These are phyloP conservation scores for Protosalanx chinensis DNA, from an alignment of 2,797 vertebrate genomes.

Conservation along the genomic window DNA sequence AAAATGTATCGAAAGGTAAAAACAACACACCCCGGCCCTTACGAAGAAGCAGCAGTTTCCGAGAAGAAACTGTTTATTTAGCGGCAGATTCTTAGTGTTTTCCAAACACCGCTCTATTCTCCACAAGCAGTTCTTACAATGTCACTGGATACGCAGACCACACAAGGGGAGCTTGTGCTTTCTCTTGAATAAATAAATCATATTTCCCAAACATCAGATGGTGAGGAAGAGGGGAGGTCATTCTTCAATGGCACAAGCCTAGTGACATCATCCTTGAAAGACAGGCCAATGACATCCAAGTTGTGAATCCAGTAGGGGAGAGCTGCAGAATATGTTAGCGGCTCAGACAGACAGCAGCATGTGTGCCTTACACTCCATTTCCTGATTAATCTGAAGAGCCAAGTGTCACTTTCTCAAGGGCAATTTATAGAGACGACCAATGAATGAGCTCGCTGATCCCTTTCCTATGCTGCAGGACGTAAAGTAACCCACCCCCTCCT, in stretches of 20 bases:
- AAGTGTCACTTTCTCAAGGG: neutral
- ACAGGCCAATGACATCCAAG: neutral
- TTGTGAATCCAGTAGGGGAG: neutral
- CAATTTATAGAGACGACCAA: neutral
- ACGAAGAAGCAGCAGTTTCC: neutral
- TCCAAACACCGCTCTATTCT: too few species aligned
- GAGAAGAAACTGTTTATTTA: too few species aligned
- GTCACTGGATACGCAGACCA: too few species aligned
- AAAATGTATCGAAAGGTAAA: too few species aligned
- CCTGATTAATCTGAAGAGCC: neutral
- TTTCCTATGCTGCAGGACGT: neutral
- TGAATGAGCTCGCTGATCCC: neutral
- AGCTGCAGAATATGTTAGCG: neutral
- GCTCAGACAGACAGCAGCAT: neutral
- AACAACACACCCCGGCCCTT: neutral
- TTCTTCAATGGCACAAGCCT: slow-evolving; percentile 5
- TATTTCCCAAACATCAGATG: neutral
- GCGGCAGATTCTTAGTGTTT: too few species aligned
- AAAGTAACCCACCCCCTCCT: neutral
- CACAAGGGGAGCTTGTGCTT: too few species aligned
- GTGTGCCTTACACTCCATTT: neutral
- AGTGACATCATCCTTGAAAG: slow-evolving; percentile 8
- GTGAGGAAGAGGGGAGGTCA: neutral
- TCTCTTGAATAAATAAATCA: too few species aligned
- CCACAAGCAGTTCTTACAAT: too few species aligned